Evolutionary conservation across 2,888 invertebrate genomes (phyloP), one percentile per base, ranked within the genome.

Genomic region (Cremastinae sp.): DNA sequence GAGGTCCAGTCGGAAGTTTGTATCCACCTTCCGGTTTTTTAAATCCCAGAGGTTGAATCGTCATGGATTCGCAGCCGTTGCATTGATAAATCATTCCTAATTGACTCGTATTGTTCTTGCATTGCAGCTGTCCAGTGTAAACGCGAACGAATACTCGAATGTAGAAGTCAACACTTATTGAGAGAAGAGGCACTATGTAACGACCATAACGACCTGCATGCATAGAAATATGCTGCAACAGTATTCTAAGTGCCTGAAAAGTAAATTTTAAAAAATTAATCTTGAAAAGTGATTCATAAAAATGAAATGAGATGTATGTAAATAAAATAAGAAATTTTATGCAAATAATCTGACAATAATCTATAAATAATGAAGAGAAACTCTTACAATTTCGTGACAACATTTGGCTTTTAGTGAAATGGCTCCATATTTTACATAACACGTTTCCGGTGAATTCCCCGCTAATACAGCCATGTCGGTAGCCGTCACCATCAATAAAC

Each of bases 401-500:
- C 94, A 93, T 86, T 95, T 96, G 10, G 94, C 94, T 84, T 95
- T 94, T 51, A 98, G 89, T 0, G 98, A 96, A 70, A 98, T 91
- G 0, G 98, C 94, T 0, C 98, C 98, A 88, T 99, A 99, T 91
- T 98, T 98, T 7, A 94, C 93, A 83, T 94, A 93, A 88, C 98
- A 98, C 0, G 98, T 96, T 90, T 99, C 99, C 0, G 97, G 96
- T 0, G 96, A 93, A 90, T 98, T 98, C 0, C 99, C 99, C 71
- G 98, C 98, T 53, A 99, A 90, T 0, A 98, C 95, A 0, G 95
- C 97, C 96, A 98, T 97, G 89, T 99, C 99, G 0, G 99, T 99
- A 22, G 98, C 98, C 0, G 99, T 99, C 0, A 99, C 94, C 82
- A 98, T 92, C 35, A 99, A 90, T 22, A 99, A 87, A 0, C 99